These are phyloP conservation scores for Anarrhichthys ocellatus DNA, from an alignment of 2,113 vertebrate genomes.

Conservation along the genomic window DNA sequence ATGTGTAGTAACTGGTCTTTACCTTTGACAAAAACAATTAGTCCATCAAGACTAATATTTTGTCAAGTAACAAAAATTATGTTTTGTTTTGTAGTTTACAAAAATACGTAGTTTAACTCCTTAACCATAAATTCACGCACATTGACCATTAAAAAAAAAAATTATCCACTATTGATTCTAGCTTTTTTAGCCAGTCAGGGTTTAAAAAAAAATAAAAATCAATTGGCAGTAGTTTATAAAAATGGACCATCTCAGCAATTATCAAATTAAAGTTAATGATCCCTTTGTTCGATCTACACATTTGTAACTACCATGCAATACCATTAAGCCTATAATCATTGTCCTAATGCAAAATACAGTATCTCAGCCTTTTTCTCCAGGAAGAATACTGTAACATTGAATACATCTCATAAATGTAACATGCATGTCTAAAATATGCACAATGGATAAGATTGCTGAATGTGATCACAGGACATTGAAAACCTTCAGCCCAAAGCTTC, in stretches of 20 bases:
- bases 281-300: background rate
- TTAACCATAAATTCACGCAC: background rate
- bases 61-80: background rate
- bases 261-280: background rate
- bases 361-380: background rate
- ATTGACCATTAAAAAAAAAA: background rate
- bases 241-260: background rate
- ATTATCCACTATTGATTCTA: background rate
- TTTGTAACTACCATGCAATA: background rate
- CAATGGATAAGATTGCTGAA: background rate
- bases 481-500: too few relatives aligned
- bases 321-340: background rate
- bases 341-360: background rate
- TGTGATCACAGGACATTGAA: background rate
- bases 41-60: background rate
- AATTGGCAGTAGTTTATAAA: background rate
- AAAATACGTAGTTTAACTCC: background rate
- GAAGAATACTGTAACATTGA: background rate
- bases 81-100: background rate
- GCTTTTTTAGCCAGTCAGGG: background rate
- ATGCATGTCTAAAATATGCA: background rate
- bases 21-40: background rate
- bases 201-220: background rate
- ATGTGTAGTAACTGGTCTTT: background rate
- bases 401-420: background rate